phyloP scores from a whole-genome alignment of 2,797 vertebrate genomes.

The Catamblyrhynchus diadema region DNA sequence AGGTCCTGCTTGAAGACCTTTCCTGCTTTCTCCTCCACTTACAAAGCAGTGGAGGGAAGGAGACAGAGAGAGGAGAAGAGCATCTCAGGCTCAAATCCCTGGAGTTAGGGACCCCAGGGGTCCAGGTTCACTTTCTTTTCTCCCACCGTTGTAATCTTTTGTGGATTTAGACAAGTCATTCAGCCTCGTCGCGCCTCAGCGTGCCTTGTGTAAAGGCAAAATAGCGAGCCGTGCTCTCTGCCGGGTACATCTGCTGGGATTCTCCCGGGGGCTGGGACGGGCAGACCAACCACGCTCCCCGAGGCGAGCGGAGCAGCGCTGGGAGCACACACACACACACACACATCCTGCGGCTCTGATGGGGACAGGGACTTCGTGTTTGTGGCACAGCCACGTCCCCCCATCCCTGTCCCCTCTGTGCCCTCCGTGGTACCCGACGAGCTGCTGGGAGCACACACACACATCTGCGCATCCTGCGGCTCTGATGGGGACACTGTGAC shows the following conservation, averaged over 20 bases:
- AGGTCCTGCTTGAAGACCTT: background rate
- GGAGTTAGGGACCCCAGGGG: background rate
- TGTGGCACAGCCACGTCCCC: background rate
- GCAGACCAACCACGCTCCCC: background rate
- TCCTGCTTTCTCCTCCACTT: background rate
- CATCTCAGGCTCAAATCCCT: background rate
- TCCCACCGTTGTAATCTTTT: background rate
- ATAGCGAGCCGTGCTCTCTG: background rate
- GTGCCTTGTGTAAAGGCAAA: background rate
- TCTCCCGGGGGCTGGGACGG: background rate
- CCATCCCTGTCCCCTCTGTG: too few relatives aligned
- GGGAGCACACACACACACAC: background rate
- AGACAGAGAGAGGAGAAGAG: background rate
- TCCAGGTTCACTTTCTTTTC: background rate
- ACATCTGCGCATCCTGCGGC: rapidly evolving
- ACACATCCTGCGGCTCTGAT: rapidly evolving
- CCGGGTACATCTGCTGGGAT: background rate
- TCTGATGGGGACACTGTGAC: too few relatives aligned
- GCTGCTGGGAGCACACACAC: too few relatives aligned
- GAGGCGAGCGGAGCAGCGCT: rapidly evolving
- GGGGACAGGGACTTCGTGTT: rapidly evolving
- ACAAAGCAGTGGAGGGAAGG: background rate
- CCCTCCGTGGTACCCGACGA: background rate
- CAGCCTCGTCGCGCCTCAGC: background rate
- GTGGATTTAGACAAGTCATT: background rate